Evolutionary conservation across 2,888 invertebrate species (phyloP), one percentile per base, ranked within the genome.

Genomic region (Cataglyphis livida): DNA sequence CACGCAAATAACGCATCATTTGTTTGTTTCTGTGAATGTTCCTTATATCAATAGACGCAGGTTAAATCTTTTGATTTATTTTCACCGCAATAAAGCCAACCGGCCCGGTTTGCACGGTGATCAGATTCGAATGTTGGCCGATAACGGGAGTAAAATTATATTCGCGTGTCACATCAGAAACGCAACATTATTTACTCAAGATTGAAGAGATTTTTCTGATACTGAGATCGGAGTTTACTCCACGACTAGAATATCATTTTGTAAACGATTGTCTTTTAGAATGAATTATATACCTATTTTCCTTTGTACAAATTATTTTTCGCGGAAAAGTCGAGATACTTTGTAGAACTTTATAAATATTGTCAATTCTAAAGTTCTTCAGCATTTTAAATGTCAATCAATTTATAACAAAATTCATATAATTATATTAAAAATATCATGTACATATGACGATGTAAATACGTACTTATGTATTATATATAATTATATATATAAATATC

Each of bases 341-440:
- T 12, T 9, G 35, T 35, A 61, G n/a, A 21, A 74, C n/a, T 21
- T 62, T 44, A 54, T 15, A 28, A 1, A n/a, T 44, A n/a, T 44
- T 61, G 15, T 1, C 21, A 44, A 10, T 7, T 62, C 35, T 32
- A 35, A 35, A n/a, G 28, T n/a, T 21, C 18, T 76, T 10, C 3
- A 12, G 54, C 12, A n/a, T n/a, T 7, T 65, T 7, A 15, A 54
- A 35, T 35, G 35, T 41, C 3, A 41, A 66, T 76, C 0, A 28
- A 41, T 76, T 54, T n/a, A 41, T 3, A 57, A 54, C 66, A n/a
- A 51, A 54, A 25, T 1, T 38, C 28, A 66, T 54, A 28, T 76
- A 76, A 6, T 28, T 76, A 66, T 68, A 57, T 28, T 57, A 57
- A 41, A 18, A 25, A 78, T 59, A n/a, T 68, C 25, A 35, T 15